Evolutionary conservation across 1,140 invertebrate species (phyloP), one percentile per base, ranked within the genome.

Genomic region (Sweltsa coloradensis): DNA sequence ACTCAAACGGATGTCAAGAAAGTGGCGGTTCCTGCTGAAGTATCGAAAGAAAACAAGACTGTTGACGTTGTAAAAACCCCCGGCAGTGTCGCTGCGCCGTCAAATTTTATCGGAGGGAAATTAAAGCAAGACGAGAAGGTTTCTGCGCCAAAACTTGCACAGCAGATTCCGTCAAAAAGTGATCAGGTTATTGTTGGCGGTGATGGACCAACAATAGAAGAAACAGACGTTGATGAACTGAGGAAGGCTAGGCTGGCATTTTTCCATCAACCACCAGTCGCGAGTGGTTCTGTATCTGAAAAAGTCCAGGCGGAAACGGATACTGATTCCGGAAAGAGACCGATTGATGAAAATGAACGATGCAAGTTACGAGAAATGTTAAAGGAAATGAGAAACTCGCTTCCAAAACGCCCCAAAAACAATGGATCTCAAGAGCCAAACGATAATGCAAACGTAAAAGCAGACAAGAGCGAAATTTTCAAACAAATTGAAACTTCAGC

Each of bases 351-450:
- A 29, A 69, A 75, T 56, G 73, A 72, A 57, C 62, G 63, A 49
- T 57, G 60, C 26, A 72, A 70, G 58, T 56, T 79, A 19, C 75
- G 71, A 50, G 74, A 77, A 54, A 74, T 78, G 68, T 52, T 79
- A 47, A 77, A 76, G 53, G 74, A 78, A 57, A 77, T 79, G 74
- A 78, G 79, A 55, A 71, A 77, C 57, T 76, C 75, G n/a, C 54
- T 79, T 50, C 71, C 76, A 3, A 76, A 77, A 56, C 55, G 68
- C 24, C 54, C 57, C 16, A 23, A 39, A 14, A 39, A 25, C 1
- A n/a, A n/a, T n/a, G n/a, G n/a, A n/a, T n/a, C n/a, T n/a, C n/a
- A 47, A 50, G 13, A 5, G 3, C n/a, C 13, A 11, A 34, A 24
- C n/a, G 19, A 45, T 23, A 48, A 45, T 21, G 40, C 18, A 48